phyloP scores from a whole-genome alignment of 2,797 vertebrate species.

The Clarias laeviceps region DNA sequence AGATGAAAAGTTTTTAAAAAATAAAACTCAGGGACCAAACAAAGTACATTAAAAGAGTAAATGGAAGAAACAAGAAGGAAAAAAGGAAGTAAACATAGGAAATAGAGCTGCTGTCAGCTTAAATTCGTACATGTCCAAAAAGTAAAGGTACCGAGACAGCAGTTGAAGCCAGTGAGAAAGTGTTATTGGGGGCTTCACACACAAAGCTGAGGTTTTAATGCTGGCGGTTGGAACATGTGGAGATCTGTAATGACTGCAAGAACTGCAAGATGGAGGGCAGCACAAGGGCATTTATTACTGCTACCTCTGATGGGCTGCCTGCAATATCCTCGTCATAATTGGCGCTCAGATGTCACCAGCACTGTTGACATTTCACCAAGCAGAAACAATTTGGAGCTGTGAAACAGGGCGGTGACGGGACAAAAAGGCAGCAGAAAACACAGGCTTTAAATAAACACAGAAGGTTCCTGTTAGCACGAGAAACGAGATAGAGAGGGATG shows the following conservation, averaged over 20 bases:
- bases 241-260: slow-evolving; percentile 53
- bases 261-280: slow-evolving; percentile 55
- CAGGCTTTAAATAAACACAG: slow-evolving; percentile 60
- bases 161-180: slow-evolving; percentile 40
- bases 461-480: slow-evolving; percentile 56
- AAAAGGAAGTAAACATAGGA: not conserved
- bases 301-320: slow-evolving; percentile 61
- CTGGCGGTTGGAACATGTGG: slow-evolving; percentile 52
- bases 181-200: slow-evolving; percentile 42
- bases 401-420: slow-evolving; percentile 59
- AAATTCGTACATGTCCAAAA: slow-evolving; percentile 37
- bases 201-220: slow-evolving; percentile 51
- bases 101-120: not conserved
- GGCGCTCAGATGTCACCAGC: slow-evolving; percentile 69
- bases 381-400: slow-evolving; percentile 69
- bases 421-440: slow-evolving; percentile 55
- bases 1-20: not conserved
- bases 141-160: slow-evolving; percentile 40
- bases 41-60: not conserved
- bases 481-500: slow-evolving; percentile 34
- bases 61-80: not conserved
- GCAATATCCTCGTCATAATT: slow-evolving; percentile 70
- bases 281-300: slow-evolving; percentile 62
- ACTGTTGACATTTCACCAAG: slow-evolving; percentile 72
- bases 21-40: not conserved